phyloP scores from a whole-genome alignment of 37 sponge, comb jelly and placozoan species.

The Crambe crambe region DNA sequence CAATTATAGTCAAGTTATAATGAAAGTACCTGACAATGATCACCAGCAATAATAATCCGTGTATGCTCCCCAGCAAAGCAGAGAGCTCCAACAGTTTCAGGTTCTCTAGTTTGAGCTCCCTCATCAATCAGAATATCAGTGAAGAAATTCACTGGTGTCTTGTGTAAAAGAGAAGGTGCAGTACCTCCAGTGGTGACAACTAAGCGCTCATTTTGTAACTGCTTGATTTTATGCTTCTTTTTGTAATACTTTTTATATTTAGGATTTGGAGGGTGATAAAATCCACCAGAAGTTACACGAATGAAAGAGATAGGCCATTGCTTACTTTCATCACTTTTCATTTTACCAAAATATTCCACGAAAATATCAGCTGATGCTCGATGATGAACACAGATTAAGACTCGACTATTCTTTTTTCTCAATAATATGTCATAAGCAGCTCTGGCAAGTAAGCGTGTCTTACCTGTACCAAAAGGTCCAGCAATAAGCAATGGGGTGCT shows the following conservation, averaged over 20 bases:
- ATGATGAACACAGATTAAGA: constrained; percentile 72
- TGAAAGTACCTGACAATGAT: constrained; percentile 60
- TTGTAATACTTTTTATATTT: background rate
- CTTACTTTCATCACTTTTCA: constrained; percentile 12
- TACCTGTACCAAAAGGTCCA: constrained; percentile 85
- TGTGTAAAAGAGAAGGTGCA: constrained; percentile 2
- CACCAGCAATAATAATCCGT: constrained; percentile 78
- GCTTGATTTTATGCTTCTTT: background rate
- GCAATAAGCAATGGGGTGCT: constrained; percentile 43
- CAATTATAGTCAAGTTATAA: background rate
- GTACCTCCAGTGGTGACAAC: constrained; percentile 34
- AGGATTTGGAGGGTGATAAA: background rate
- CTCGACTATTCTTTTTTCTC: background rate
- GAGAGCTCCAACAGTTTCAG: constrained; percentile 64
- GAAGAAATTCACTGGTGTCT: constrained; percentile 10
- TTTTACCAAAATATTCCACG: constrained; percentile 53
- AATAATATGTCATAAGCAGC: constrained; percentile 66
- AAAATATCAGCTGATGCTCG: constrained; percentile 66
- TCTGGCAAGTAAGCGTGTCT: constrained; percentile 58
- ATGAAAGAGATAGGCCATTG: background rate
- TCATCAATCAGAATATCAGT: constrained; percentile 82
- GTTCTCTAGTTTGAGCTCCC: constrained; percentile 80
- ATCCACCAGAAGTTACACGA: background rate
- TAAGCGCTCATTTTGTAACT: background rate
- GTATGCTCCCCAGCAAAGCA: constrained; percentile 42